Percentiles rank a stretch among this genome's conserved stretches.
Evolutionary conservation across 2,797 vertebrate species (phyloP).

Genomic region (Manis pentadactyla): DNA sequence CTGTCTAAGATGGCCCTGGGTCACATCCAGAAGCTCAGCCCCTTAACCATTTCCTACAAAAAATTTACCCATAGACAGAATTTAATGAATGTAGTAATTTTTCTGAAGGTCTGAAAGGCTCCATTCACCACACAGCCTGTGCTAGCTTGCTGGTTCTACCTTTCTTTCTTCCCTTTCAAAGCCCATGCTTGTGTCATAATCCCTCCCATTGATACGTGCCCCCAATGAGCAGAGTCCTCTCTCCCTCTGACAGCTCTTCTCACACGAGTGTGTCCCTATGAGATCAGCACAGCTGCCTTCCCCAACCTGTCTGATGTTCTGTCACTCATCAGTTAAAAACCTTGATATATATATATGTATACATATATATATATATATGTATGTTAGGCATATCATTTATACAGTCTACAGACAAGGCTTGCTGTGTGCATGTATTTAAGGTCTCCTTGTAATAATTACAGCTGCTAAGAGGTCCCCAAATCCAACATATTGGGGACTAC

Average conservation of each 20-base stretch:
- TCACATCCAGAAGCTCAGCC: not conserved
- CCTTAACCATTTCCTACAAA: not conserved
- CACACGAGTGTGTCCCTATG: accelerated
- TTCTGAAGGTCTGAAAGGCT: not conserved
- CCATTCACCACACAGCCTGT: not conserved
- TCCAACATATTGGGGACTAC: not conserved
- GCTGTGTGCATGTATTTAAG: not conserved
- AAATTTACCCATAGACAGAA: not conserved
- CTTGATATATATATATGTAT: not conserved
- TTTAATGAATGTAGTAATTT: not conserved
- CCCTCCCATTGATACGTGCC: not conserved
- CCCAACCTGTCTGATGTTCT: not conserved
- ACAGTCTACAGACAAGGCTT: not conserved
- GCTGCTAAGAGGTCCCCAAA: not conserved
- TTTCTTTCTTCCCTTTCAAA: not conserved
- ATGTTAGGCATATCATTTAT: not conserved
- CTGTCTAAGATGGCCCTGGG: not conserved
- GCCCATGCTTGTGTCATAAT: not conserved
- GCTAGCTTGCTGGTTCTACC: not conserved
- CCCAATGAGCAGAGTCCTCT: not conserved
- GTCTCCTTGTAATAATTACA: not conserved
- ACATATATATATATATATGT: not conserved
- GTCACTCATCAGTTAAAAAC: not conserved
- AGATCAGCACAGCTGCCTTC: not conserved
- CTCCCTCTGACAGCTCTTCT: not conserved